These are phyloP conservation scores for Paracanthobrama guichenoti DNA, from an alignment of 2,113 vertebrate genomes.

Conservation along the genomic window DNA sequence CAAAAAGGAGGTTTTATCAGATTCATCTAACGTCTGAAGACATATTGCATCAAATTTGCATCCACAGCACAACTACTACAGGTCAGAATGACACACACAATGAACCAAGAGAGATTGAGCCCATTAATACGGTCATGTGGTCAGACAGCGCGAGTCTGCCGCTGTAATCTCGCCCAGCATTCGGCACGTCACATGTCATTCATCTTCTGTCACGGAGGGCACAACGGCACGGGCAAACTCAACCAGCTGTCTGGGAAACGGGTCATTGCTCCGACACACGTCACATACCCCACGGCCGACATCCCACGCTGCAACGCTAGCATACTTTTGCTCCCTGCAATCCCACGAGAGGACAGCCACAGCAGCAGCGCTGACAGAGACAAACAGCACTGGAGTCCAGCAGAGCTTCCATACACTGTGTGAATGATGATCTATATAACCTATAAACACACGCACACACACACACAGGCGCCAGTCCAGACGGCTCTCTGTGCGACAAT, in stretches of 20 bases:
- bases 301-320: neutral
- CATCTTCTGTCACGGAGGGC: conserved; percentile 25
- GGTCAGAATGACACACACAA: neutral
- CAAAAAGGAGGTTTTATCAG: neutral
- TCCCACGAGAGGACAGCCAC: conserved; percentile 30
- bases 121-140: neutral
- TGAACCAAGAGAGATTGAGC: neutral
- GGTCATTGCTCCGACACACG: neutral
- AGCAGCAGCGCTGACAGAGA: neutral
- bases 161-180: neutral
- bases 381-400: conserved; percentile 16
- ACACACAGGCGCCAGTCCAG: neutral
- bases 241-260: neutral
- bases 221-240: conserved; percentile 3
- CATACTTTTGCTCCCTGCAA: neutral
- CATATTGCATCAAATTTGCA: neutral
- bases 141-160: neutral
- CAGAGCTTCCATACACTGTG: neutral
- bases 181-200: neutral
- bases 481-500: conserved; percentile 17
- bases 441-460: neutral
- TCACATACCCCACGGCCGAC: neutral
- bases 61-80: neutral
- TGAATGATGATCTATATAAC: conserved; percentile 25
- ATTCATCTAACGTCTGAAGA: neutral